Base-by-base conservation (phyloP, 2,888 invertebrate species). In the Eupelmus urozonus region DNA sequence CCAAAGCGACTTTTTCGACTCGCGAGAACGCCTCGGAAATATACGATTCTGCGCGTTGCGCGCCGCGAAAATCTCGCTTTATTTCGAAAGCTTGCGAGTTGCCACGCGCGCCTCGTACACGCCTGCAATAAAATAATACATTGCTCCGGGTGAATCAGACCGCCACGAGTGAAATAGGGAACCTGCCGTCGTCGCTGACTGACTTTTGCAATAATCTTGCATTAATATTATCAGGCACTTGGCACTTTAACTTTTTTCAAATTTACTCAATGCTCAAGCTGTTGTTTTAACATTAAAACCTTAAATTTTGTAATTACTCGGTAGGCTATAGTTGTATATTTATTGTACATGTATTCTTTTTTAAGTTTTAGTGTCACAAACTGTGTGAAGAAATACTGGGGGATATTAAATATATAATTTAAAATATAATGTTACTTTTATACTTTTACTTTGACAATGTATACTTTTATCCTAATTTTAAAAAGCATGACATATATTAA, bases 111-210 rank as follows among this genome's bases (percentile, higher is more conserved):
- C 53, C 9, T 23, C 9, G 34, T 34, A 34, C 5, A 16, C 25
- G 62, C 13, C 20, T 60, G 60, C 34, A 9, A 53, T 62, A 62
- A 72, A 72, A 42, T 42, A 42, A 42, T 69, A n/a, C 57, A 51
- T 40, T n/a, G 29, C 4, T 2, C 16, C 40, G 40, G 7, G 23
- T 23, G 23, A 62, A 62, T 71, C 70, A 34, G 25, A 13, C 16
- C 42, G 69, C 7, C 20, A n/a, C 42, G 29, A 71, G n/a, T 7
- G 25, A 11, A 18, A 49, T 5, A 25, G 49, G 23, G 27, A 51
- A 65, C n/a, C 25, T 4, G 1, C 2, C 29, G 27, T 0, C n/a
- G 55, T 16, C 16, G 29, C 3, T 49, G 49, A 5, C 49, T 49
- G 4, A n/a, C 7, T 49, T 49, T 49, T 49, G 49, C 49, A 49